Conservation (phyloP, 1,140 invertebrate genomes). For the Anadara kagoshimensis region DNA sequence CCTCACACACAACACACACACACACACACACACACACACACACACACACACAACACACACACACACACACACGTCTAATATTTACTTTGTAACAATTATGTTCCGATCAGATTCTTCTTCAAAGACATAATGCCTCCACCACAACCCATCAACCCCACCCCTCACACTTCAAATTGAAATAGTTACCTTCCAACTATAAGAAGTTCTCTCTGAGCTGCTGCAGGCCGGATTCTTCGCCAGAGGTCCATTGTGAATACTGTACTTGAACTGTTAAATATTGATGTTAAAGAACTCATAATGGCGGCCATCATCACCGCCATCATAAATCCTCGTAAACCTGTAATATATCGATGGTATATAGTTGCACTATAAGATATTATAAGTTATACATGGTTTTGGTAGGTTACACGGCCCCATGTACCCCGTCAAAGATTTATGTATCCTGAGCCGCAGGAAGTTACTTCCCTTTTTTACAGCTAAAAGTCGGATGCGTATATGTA, state of each 20-base stretch:
- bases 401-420: too few species aligned
- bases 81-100: too few species aligned
- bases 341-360: too few species aligned
- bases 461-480: too few species aligned
- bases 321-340: conserved; percentile 74
- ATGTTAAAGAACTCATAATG: conserved; percentile 77
- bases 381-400: background rate
- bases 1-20: too few species aligned
- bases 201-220: conserved; percentile 74
- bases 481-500: too few species aligned
- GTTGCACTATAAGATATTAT: background rate
- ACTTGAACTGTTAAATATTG: conserved; percentile 77
- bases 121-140: too few species aligned
- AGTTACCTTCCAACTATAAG: conserved; percentile 76
- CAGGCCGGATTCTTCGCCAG: conserved; percentile 73
- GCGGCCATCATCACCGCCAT: conserved; percentile 78
- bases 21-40: too few species aligned
- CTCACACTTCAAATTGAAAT: background rate
- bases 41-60: too few species aligned
- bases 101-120: too few species aligned
- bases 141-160: too few species aligned
- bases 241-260: conserved; percentile 79
- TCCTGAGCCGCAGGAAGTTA: background rate
- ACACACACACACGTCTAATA: too few species aligned
- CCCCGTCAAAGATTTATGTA: background rate